Conservation (phyloP, 2,797 vertebrate species). For the Otolemur crassicaudatus region DNA sequence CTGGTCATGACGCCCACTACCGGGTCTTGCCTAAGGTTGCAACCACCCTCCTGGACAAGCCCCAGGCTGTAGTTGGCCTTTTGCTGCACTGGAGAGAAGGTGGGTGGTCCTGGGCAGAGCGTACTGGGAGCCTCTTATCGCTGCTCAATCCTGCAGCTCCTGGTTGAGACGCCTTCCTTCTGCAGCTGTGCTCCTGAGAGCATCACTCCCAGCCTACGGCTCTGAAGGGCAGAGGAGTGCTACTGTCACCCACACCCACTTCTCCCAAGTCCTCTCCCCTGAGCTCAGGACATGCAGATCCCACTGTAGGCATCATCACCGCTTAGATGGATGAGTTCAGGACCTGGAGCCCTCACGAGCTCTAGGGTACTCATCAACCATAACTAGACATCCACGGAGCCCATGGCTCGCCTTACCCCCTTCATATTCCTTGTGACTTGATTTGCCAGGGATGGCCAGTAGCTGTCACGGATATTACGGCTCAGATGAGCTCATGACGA, state of each 20-base stretch:
- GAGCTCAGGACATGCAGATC: not conserved
- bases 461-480: not conserved
- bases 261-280: not conserved
- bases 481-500: not conserved
- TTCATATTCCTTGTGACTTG: not conserved
- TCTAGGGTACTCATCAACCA: not conserved
- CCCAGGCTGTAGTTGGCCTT: not conserved
- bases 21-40: not conserved
- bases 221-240: not conserved
- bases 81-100: not conserved
- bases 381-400: not conserved
- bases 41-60: not conserved
- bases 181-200: not conserved
- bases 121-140: not conserved
- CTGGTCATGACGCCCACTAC: too few relatives aligned
- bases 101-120: too few relatives aligned
- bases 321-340: not conserved
- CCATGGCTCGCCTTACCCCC: not conserved
- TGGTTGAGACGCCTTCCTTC: not conserved
- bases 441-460: not conserved
- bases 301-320: not conserved
- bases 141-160: not conserved
- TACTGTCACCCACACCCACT: not conserved
- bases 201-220: fast-evolving
- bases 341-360: not conserved